Evolutionary conservation across 2,797 vertebrate genomes (phyloP).

Genomic region (Cyprinodon diabolis): DNA sequence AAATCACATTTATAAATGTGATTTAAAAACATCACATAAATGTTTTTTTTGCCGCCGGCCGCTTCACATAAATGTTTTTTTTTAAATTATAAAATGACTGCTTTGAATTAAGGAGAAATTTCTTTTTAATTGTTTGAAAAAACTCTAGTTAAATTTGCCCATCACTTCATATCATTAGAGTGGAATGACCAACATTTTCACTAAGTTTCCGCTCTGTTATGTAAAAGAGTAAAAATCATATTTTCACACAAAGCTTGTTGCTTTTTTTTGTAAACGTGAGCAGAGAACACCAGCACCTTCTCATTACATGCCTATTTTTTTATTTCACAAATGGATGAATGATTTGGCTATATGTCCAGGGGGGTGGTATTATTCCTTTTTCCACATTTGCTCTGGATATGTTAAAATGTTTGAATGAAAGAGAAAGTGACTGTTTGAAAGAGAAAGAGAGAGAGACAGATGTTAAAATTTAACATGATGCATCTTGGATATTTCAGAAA

Average conservation of each 20-base stretch:
- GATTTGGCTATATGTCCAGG: conserved; percentile 44
- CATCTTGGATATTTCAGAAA: conserved; percentile 53
- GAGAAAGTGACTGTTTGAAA: conserved; percentile 25
- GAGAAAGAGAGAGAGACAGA: conserved; percentile 6
- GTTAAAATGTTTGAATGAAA: conserved; percentile 52
- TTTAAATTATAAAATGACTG: background rate
- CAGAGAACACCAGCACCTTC: conserved; percentile 59
- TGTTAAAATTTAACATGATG: conserved; percentile 48
- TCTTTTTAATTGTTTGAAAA: background rate
- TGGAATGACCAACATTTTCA: conserved; percentile 28
- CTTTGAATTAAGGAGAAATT: background rate
- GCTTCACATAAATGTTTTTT: too few species aligned
- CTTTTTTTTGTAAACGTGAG: conserved; percentile 53
- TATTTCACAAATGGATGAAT: conserved; percentile 73
- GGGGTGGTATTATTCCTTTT: conserved; percentile 23
- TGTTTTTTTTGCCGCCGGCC: too few species aligned
- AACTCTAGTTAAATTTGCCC: too few species aligned
- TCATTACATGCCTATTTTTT: conserved; percentile 59
- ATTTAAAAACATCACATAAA: too few species aligned
- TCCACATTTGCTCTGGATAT: conserved; percentile 42
- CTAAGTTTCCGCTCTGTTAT: conserved; percentile 4
- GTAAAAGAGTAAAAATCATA: conserved; percentile 26
- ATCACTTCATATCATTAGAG: background rate
- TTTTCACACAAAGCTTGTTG: conserved; percentile 47
- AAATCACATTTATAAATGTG: too few species aligned